phyloP scores from a whole-genome alignment of 2,113 vertebrate species.

The Acanthisitta chloris region DNA sequence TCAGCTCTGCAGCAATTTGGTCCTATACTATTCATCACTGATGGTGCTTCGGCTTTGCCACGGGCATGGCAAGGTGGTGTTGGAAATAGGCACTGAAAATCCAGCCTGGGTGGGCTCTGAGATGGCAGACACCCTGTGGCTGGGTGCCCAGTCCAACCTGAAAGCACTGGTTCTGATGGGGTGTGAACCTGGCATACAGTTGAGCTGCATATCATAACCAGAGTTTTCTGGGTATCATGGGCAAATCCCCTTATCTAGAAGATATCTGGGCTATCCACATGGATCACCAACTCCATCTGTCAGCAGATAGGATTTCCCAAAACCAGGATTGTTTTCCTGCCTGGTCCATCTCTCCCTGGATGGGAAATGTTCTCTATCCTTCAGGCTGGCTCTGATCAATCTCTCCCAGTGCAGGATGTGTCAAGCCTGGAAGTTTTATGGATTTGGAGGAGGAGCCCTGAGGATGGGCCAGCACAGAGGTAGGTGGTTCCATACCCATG shows the following conservation, averaged over 20 bases:
- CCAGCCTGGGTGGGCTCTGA: neutral
- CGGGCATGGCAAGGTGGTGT: neutral
- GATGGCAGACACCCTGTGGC: fast-evolving
- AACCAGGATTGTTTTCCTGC: neutral
- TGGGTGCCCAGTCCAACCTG: neutral
- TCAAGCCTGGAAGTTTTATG: neutral
- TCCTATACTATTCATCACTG: fast-evolving
- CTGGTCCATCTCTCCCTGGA: neutral
- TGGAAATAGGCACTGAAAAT: neutral
- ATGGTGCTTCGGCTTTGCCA: neutral
- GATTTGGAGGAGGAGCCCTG: neutral
- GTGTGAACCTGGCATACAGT: fast-evolving
- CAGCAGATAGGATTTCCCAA: neutral
- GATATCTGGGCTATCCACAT: neutral
- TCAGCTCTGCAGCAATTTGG: neutral
- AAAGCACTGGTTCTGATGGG: neutral
- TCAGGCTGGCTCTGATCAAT: neutral
- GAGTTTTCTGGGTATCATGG: fast-evolving
- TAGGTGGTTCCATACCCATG: neutral
- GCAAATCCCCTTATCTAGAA: neutral
- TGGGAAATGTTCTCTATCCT: neutral
- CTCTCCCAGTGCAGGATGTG: neutral
- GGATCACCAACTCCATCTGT: neutral
- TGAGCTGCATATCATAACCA: neutral
- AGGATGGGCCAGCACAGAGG: neutral